These are phyloP conservation scores for Sebastes trivittatus DNA, from an alignment of 2,797 vertebrate genomes.

Conservation along the genomic window DNA sequence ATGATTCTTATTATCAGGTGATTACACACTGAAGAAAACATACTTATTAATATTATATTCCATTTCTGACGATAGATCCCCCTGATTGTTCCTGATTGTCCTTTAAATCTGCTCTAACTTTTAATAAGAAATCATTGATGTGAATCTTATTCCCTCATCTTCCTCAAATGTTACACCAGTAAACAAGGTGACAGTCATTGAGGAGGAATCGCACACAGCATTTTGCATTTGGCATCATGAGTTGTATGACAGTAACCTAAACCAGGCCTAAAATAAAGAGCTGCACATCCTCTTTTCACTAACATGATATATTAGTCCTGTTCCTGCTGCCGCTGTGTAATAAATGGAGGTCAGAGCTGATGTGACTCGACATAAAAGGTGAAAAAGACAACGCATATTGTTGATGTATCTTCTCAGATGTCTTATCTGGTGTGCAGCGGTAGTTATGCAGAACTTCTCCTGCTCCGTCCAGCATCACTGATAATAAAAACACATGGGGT, in stretches of 20 bases:
- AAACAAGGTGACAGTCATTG: background rate
- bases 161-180: background rate
- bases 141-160: background rate
- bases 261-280: background rate
- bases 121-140: background rate
- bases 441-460: background rate
- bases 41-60: no score
- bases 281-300: background rate
- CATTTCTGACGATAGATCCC: no score
- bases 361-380: background rate
- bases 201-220: background rate
- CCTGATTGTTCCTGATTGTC: no score
- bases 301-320: background rate
- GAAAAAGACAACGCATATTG: background rate
- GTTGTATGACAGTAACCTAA: background rate
- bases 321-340: background rate
- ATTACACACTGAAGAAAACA: no score
- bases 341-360: background rate
- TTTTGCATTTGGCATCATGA: background rate
- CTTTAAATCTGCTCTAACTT: no score
- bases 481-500: constrained; percentile 8
- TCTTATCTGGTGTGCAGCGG: constrained; percentile 32
- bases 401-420: background rate
- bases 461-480: background rate
- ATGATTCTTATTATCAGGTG: no score